phyloP scores from a whole-genome alignment of 2,797 vertebrate species.

The Esox lucius region DNA sequence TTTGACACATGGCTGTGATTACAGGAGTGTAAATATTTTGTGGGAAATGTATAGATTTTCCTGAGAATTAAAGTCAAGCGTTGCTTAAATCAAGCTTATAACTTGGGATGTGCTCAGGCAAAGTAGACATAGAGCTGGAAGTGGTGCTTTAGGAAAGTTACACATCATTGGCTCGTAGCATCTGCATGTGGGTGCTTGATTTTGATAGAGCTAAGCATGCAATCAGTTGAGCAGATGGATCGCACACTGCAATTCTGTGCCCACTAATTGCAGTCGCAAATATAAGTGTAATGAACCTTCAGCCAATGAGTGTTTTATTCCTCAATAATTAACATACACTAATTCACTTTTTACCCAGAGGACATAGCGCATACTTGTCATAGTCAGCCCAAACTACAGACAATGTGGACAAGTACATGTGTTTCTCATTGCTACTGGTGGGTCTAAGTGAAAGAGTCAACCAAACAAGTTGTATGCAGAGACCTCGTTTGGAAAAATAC shows the following conservation, averaged over 20 bases:
- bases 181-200: neutral
- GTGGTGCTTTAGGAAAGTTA: neutral
- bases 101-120: neutral
- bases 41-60: neutral
- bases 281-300: neutral
- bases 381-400: neutral
- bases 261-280: neutral
- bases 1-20: neutral
- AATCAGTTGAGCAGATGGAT: neutral
- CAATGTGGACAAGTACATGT: neutral
- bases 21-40: neutral
- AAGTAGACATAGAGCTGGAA: neutral
- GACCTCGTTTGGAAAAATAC: slow-evolving; percentile 4
- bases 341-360: neutral
- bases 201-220: neutral
- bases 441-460: neutral
- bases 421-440: neutral
- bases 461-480: neutral
- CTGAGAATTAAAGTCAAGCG: neutral
- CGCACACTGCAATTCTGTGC: neutral
- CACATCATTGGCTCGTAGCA: neutral
- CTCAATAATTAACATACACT: neutral
- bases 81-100: neutral
- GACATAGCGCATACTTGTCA: neutral
- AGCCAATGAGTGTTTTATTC: neutral